Conservation (phyloP, 2,113 vertebrate species). For the Drymodes brunneopygia region DNA sequence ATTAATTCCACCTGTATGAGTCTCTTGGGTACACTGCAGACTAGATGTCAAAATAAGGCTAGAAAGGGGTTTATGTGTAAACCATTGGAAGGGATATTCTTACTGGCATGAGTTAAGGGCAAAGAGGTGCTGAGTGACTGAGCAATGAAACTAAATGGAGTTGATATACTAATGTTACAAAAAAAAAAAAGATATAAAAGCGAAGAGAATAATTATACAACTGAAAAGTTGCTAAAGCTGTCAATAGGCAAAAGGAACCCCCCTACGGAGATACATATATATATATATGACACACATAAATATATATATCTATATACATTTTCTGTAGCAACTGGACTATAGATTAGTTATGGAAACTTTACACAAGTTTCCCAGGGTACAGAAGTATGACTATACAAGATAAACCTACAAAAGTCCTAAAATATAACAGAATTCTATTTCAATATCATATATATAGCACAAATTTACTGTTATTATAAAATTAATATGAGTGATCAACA, state of each 20-base stretch:
- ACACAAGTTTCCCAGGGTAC: neutral
- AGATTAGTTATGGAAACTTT: neutral
- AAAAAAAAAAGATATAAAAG: neutral
- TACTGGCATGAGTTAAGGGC: neutral
- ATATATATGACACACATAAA: neutral
- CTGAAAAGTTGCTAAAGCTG: neutral
- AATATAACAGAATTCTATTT: neutral
- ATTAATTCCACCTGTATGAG: neutral
- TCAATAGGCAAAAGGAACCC: neutral
- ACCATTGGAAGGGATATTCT: neutral
- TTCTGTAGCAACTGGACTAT: neutral
- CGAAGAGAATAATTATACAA: neutral
- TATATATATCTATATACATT: neutral
- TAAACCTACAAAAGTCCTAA: neutral
- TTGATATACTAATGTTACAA: neutral
- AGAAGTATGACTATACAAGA: neutral
- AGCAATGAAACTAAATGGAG: neutral
- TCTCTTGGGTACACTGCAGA: neutral
- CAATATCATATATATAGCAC: neutral
- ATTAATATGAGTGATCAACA: neutral
- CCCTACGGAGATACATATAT: fast-evolving
- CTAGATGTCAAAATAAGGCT: neutral
- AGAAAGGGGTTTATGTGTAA: neutral
- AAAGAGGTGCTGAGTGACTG: neutral
- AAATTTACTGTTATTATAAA: neutral